Evolutionary conservation across 2,797 vertebrate species (phyloP).

Genomic region (Rallus crepitans): DNA sequence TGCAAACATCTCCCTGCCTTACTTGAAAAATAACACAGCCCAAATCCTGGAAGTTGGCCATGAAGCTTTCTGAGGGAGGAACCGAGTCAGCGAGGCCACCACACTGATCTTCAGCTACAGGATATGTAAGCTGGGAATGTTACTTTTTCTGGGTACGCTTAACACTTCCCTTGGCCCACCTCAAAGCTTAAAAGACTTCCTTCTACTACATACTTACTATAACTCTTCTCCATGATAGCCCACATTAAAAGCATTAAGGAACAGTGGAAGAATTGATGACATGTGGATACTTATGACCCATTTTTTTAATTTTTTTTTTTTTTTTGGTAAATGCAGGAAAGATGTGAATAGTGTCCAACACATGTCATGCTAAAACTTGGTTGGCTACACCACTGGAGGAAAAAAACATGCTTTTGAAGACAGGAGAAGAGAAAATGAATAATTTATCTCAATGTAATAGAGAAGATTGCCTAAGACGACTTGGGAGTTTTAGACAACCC

Average conservation of each 20-base stretch:
- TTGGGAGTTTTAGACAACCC: neutral
- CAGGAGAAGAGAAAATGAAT: neutral
- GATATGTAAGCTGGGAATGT: neutral
- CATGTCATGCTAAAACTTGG: fast-evolving
- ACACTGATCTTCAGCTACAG: neutral
- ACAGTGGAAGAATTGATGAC: neutral
- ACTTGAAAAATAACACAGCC: neutral
- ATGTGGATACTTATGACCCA: neutral
- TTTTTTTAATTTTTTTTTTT: no score
- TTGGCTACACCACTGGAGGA: neutral
- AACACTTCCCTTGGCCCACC: neutral
- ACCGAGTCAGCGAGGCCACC: fast-evolving
- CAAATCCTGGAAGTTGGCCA: neutral
- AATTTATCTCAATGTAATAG: neutral
- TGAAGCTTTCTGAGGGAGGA: neutral
- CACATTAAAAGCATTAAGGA: neutral
- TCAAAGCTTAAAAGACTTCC: neutral
- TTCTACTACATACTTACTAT: neutral
- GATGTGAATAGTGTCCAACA: neutral
- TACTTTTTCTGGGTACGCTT: neutral
- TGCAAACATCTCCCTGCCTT: fast-evolving
- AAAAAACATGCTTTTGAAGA: neutral
- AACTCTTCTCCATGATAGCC: neutral
- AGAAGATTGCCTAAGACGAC: neutral
- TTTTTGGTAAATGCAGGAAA: neutral